Evolutionary conservation across 2,888 invertebrate genomes (phyloP).

Genomic region (Trissoscelio sp.): DNA sequence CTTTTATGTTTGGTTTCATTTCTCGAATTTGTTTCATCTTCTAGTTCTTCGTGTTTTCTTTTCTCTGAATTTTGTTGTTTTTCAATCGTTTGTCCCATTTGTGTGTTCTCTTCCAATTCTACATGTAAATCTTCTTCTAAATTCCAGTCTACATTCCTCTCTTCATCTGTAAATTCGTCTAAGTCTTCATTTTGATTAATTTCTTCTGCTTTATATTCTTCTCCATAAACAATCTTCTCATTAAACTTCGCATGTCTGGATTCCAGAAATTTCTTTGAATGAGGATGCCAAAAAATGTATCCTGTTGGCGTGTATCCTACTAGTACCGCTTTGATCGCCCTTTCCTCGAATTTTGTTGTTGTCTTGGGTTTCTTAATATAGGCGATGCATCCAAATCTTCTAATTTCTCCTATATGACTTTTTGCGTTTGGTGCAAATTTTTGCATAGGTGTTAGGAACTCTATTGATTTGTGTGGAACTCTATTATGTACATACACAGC

Average conservation of each 20-base stretch:
- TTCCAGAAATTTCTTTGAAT: conserved; percentile 14
- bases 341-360: background rate
- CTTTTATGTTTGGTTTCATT: too few species aligned
- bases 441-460: background rate
- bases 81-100: too few species aligned
- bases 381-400: background rate
- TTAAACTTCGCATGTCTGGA: conserved; percentile 39
- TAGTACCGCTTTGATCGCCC: background rate
- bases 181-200: background rate
- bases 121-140: background rate
- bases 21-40: too few species aligned
- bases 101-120: too few species aligned
- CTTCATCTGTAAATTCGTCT: conserved; percentile 20
- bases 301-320: conserved; percentile 39
- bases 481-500: background rate
- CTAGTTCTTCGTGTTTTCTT: too few species aligned
- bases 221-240: conserved; percentile 5
- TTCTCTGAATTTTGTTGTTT: too few species aligned
- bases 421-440: background rate
- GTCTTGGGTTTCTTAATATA: background rate
- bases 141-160: background rate
- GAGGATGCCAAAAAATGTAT: conserved; percentile 59
- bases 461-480: background rate
- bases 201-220: background rate
- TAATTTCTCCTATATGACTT: background rate